Percentiles rank a stretch among this genome's conserved stretches.
Evolutionary conservation across 2,888 invertebrate genomes (phyloP).

Genomic region (Xanthorhoe designata): DNA sequence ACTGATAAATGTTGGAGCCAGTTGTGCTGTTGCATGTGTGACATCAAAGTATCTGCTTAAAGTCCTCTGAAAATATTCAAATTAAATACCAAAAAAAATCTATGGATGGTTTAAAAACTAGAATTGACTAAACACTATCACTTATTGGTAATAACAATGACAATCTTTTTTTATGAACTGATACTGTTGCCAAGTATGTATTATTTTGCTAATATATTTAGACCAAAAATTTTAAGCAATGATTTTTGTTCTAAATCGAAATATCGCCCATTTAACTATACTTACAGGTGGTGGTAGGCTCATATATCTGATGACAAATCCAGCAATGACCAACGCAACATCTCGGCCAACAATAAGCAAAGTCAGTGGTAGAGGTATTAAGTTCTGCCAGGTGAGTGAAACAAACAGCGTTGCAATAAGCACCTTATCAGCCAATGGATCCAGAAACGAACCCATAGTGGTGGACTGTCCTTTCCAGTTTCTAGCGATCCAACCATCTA

Average conservation of each 20-base stretch:
- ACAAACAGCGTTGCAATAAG: slow-evolving; percentile 95
- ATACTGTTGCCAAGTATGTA: too few species aligned
- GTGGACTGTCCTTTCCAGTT: slow-evolving; percentile 96
- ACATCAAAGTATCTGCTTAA: slow-evolving; percentile 95
- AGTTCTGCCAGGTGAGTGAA: slow-evolving; percentile 92
- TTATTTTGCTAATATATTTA: too few species aligned
- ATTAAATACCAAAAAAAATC: neutral
- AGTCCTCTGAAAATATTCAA: slow-evolving; percentile 92
- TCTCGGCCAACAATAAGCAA: slow-evolving; percentile 94
- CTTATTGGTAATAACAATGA: too few species aligned
- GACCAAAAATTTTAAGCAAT: too few species aligned
- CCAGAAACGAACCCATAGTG: slow-evolving; percentile 96
- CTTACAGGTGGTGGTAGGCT: slow-evolving; percentile 95
- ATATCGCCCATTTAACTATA: slow-evolving; percentile 40
- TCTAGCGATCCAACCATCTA: slow-evolving; percentile 98
- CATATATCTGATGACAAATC: slow-evolving; percentile 95
- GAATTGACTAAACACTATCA: too few species aligned
- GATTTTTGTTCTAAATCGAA: too few species aligned
- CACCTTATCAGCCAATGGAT: slow-evolving; percentile 98
- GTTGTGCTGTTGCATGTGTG: slow-evolving; percentile 95
- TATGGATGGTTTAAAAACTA: too few species aligned
- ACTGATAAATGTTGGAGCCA: slow-evolving; percentile 96
- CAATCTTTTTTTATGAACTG: too few species aligned
- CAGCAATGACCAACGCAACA: slow-evolving; percentile 91
- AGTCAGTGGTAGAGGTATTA: slow-evolving; percentile 94